Evolutionary conservation across 2,797 vertebrate species (phyloP), one percentile per base, ranked within the genome.

Genomic region (Chrysocyon brachyurus): DNA sequence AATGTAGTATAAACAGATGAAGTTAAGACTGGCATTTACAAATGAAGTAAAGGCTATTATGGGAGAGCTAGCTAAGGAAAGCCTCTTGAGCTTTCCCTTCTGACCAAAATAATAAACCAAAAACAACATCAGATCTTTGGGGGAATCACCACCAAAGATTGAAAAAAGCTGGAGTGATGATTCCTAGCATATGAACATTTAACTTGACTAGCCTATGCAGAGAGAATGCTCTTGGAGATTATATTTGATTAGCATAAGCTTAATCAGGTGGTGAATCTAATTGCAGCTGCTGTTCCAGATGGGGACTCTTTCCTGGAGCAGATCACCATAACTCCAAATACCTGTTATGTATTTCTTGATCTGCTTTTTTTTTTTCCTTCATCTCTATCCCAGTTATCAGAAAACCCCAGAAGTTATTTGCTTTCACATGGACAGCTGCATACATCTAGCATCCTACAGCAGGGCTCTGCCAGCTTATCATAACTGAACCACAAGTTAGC

Each of bases 211-310:
- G 11, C 19, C 73, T 77, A 26, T 40, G 36, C 12, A 52, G n/a
- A 85, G 9, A 49, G 40, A 84, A 79, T 16, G 64, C 28, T 40
- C 49, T 91, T 79, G 10, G 14, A 84, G 72, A 89, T 68, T 22
- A n/a, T 54, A 85, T 54, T 90, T 68, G 11, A 95, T 94, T 57
- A 95, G 40, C 17, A 86, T 89, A 87, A 95, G 26, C n/a, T 40
- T 96, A 94, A 89, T 94, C 73, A 81, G 75, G 54, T 89, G 59
- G 46, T 24, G 10, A 96, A 54, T 95, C 66, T 59, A 78, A 82
- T 59, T 52, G 59, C 61, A 95, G 57, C 57, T 87, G 78, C 70
- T 79, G 6, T 61, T 84, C 36, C 89, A 98, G 79, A 95, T 96
- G 93, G 86, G 5, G 22, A 63, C 54, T 79, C 49, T 93, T 93